These are phyloP conservation scores for Meiosimyza platycephala DNA, from an alignment of 2,888 invertebrate genomes.

Conservation along the genomic window DNA sequence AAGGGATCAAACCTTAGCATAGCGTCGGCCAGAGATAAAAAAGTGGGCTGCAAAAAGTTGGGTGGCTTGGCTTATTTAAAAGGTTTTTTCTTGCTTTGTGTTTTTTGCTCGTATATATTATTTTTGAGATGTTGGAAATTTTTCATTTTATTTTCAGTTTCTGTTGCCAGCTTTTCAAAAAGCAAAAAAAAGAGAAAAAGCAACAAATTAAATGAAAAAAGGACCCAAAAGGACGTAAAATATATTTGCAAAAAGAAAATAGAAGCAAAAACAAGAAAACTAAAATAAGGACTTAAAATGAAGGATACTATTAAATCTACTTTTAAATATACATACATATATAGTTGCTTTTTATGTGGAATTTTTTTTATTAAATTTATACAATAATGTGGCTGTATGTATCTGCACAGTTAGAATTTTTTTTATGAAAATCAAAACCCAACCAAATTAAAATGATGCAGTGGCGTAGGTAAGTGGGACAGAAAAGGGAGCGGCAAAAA, in stretches of 20 bases:
- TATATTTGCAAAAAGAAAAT: conserved; percentile 24
- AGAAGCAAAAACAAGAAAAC: neutral
- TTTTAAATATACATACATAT: conserved; percentile 8
- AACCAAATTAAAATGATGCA: neutral
- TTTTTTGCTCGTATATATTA: conserved; percentile 27
- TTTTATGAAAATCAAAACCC: neutral
- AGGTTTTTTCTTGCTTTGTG: conserved; percentile 38
- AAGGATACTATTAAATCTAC: conserved; percentile 31
- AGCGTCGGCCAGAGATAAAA: conserved; percentile 23
- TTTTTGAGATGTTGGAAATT: conserved; percentile 34
- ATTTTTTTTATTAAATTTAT: neutral
- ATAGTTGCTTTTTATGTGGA: neutral
- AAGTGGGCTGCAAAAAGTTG: conserved; percentile 16
- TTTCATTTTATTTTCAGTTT: conserved; percentile 24
- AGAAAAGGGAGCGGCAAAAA: too few species aligned
- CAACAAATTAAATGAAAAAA: conserved; percentile 4
- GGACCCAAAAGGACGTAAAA: conserved; percentile 27
- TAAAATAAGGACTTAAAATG: conserved; percentile 20
- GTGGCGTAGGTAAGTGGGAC: too few species aligned
- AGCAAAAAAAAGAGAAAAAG: conserved; percentile 11
- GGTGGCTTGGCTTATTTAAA: conserved; percentile 32
- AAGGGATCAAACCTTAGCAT: neutral
- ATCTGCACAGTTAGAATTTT: neutral
- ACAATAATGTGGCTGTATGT: conserved; percentile 20
- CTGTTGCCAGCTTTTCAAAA: conserved; percentile 31